phyloP scores from a whole-genome alignment of 1,140 invertebrate genomes.

The Cepaea nemoralis region DNA sequence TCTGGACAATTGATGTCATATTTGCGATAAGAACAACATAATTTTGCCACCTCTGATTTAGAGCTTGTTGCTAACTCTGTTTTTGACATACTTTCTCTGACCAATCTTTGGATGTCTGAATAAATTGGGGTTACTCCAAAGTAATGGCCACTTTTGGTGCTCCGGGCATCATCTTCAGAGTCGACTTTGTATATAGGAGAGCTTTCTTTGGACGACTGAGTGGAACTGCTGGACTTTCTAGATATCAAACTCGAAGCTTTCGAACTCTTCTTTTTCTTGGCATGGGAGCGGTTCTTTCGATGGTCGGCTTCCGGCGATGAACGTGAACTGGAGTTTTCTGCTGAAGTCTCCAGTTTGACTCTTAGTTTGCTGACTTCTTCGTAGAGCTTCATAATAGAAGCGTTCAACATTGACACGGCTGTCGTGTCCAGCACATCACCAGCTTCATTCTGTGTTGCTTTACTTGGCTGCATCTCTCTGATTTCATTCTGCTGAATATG shows the following conservation, averaged over 20 bases:
- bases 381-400: constrained; percentile 1
- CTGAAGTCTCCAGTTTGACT: background rate
- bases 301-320: too few relatives aligned
- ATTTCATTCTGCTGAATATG: too few relatives aligned
- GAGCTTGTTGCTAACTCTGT: background rate
- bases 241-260: background rate
- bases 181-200: too few relatives aligned
- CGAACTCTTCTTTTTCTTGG: background rate
- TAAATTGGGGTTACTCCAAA: too few relatives aligned
- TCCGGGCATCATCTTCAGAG: too few relatives aligned
- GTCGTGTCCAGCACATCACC: background rate
- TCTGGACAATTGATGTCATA: background rate
- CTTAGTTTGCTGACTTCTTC: background rate
- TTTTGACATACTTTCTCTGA: background rate
- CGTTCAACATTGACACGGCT: background rate
- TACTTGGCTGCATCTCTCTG: too few relatives aligned
- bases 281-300: background rate
- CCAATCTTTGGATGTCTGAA: too few relatives aligned
- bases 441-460: too few relatives aligned
- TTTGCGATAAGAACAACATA: background rate
- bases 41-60: background rate
- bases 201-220: background rate
- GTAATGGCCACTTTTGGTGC: too few relatives aligned
- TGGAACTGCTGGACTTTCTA: background rate
- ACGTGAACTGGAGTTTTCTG: background rate